Evolutionary conservation across 2,888 invertebrate species (phyloP).

Genomic region (Pachliopta kotzebuea): DNA sequence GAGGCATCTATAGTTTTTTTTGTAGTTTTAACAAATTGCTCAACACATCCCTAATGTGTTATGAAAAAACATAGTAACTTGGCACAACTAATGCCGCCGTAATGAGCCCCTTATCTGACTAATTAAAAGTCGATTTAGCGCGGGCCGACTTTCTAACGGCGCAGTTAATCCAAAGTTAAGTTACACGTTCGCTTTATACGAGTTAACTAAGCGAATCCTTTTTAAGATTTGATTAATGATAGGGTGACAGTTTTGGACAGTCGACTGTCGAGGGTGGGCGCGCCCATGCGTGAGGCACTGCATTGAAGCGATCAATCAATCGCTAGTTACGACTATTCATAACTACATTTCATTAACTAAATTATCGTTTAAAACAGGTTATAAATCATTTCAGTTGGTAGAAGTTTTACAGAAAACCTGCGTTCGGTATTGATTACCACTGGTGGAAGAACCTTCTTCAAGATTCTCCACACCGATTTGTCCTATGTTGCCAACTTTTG

Average conservation of each 20-base stretch:
- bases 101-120: slow-evolving; percentile 76
- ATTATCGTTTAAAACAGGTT: background rate
- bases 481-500: too few species aligned
- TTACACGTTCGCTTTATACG: slow-evolving; percentile 45
- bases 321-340: slow-evolving; percentile 12
- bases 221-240: slow-evolving; percentile 56
- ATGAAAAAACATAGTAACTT: slow-evolving; percentile 54
- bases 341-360: background rate
- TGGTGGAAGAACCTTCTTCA: too few species aligned
- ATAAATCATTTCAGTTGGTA: background rate
- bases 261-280: slow-evolving; percentile 37
- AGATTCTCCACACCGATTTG: too few species aligned
- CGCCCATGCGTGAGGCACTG: slow-evolving; percentile 31
- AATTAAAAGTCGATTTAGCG: slow-evolving; percentile 78
- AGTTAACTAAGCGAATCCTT: slow-evolving; percentile 61
- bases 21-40: background rate
- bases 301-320: slow-evolving; percentile 18
- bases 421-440: too few species aligned
- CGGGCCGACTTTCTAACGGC: slow-evolving; percentile 62
- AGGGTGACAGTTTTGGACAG: slow-evolving; percentile 33
- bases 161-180: slow-evolving; percentile 40
- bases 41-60: background rate
- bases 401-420: too few species aligned
- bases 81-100: slow-evolving; percentile 69
- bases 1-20: background rate